phyloP scores from a whole-genome alignment of 1,140 invertebrate species.

The Leptinotarsa lineolata region DNA sequence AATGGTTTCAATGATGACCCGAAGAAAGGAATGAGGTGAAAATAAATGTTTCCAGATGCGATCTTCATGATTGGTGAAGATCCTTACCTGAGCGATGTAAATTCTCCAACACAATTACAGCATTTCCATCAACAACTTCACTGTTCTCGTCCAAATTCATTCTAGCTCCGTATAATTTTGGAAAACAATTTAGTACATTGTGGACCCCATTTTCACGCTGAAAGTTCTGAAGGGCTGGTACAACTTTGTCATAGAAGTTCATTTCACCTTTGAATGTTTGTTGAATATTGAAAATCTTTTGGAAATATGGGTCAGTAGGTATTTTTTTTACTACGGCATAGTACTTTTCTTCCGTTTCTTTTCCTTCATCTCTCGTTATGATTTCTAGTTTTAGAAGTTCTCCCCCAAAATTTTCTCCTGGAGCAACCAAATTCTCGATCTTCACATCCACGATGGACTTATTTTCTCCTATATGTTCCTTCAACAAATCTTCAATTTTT shows the following conservation, averaged over 20 bases:
- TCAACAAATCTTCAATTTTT: neutral
- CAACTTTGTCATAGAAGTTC: constrained; percentile 15
- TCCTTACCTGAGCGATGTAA: constrained; percentile 10
- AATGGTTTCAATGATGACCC: neutral
- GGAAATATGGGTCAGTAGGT: constrained; percentile 46
- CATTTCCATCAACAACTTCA: constrained; percentile 18
- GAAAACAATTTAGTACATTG: constrained; percentile 14
- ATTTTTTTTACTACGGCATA: constrained; percentile 25
- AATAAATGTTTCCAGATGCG: neutral
- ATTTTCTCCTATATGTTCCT: neutral
- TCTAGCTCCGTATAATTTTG: constrained; percentile 23
- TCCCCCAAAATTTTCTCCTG: constrained; percentile 29
- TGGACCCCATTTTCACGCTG: neutral
- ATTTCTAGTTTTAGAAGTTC: constrained; percentile 24
- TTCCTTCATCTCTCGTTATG: neutral
- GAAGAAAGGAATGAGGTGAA: neutral
- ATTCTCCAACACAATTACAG: constrained; percentile 31
- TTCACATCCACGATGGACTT: constrained; percentile 4
- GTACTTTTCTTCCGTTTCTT: neutral
- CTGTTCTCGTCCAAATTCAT: constrained; percentile 19
- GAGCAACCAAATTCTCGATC: constrained; percentile 9
- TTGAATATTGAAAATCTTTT: constrained; percentile 53
- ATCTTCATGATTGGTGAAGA: neutral
- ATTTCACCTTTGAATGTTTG: constrained; percentile 55
- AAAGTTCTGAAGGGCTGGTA: constrained; percentile 23